Base-by-base conservation (phyloP, 2,888 invertebrate species). In the Oscheius myriophilus region DNA sequence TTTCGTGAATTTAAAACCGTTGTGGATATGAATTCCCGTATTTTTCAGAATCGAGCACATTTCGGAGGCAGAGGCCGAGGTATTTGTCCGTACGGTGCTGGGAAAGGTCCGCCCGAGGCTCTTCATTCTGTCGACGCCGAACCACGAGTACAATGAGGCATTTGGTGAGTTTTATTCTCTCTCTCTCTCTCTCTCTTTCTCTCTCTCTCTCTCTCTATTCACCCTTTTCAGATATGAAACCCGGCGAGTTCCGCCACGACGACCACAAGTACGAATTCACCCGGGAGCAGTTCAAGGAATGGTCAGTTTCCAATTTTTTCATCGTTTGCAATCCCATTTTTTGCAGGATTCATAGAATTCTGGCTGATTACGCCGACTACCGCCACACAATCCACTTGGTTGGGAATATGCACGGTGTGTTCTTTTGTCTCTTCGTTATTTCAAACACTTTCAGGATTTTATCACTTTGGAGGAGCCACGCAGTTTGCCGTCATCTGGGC, bases 241-340 rank as follows among this genome's bases (percentile, higher is more conserved):
- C 70, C 4, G 72, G 80, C n/a, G 84, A 85, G 23, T 86, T 87
- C 61, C 72, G 88, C 23, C 88, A 88, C 72, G 84, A 83, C 76
- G 88, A 88, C 73, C 88, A 88, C 75, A 88, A 88, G 77, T 88
- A 88, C 84, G 88, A 88, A 75, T 88, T 88, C 87, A 87, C 82
- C 6, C 69, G 86, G 67, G 41, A 72, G 25, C 79, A 88, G 74
- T 88, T 88, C 70, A 72, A 82, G 26, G 49, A 73, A 1, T 88
- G 87, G 88, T 87, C 14, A 55, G 53, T 49, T 18, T 25, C 54
- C 33, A 18, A 26, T 21, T 25, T 9, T 11, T n/a, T n/a, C 9
- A 21, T 18, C 23, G 11, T 6, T 4, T 11, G 3, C 21, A 53
- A 18, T 53, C n/a, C n/a, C n/a, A 49, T 11, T 6, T 11, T 49